Percentiles rank a stretch among this genome's conserved stretches.
phyloP scores from a whole-genome alignment of 2,888 invertebrate genomes.

The Rambutsinella grinnellia region DNA sequence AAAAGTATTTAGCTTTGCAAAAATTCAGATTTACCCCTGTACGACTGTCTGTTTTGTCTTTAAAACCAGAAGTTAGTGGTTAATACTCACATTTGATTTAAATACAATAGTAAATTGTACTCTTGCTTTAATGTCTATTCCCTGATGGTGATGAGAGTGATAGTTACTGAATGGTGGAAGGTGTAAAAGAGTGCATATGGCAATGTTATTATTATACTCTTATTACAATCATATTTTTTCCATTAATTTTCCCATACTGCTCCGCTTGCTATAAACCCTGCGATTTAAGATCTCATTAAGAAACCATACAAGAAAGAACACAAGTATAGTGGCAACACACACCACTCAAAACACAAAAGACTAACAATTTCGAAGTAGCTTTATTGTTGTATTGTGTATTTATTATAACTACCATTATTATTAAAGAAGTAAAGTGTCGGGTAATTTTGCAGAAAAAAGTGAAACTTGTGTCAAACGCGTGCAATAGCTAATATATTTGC shows the following conservation, averaged over 20 bases:
- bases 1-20: too few species aligned
- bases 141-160: too few species aligned
- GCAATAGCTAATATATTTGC: slow-evolving; percentile 26
- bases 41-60: too few species aligned
- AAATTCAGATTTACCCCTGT: too few species aligned
- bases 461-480: slow-evolving; percentile 47
- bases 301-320: slow-evolving; percentile 1
- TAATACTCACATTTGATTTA: too few species aligned
- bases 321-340: background rate
- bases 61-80: too few species aligned
- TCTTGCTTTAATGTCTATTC: too few species aligned
- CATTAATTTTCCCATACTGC: slow-evolving; percentile 24
- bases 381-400: background rate
- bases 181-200: background rate
- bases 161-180: too few species aligned
- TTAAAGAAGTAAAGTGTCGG: slow-evolving; percentile 23
- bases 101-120: too few species aligned
- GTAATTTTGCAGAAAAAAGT: slow-evolving; percentile 39
- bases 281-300: slow-evolving; percentile 28
- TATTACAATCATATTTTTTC: slow-evolving; percentile 16
- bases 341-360: background rate
- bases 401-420: background rate
- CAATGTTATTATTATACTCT: slow-evolving; percentile 7
- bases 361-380: too few species aligned
- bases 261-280: background rate